Evolutionary conservation across 2,888 invertebrate genomes (phyloP), one percentile per base, ranked within the genome.

Genomic region (Lysandra bellargus): DNA sequence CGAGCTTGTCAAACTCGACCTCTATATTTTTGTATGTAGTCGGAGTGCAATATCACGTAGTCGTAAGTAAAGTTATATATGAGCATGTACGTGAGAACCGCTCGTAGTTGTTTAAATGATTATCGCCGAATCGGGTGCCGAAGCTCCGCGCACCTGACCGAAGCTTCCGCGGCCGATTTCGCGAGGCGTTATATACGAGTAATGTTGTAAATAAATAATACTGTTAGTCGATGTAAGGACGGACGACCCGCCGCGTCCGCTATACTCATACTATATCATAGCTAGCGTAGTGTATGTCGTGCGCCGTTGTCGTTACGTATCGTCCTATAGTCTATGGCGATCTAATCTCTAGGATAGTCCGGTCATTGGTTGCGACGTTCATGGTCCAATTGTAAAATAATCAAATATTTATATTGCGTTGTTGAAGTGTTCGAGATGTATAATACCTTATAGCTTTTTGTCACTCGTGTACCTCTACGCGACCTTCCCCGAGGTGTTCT

Each of bases 321-420:
- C 7, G 49, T 57, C 14, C 76, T 76, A 75, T 69, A 69, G 69
- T 69, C 69, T 69, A 37, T 49, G 44, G 44, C 23, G 44, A 75
- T 75, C 49, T 49, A 23, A n/a, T 75, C 49, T 75, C 30, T 75
- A 37, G 44, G 75, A 30, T 75, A 49, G 9, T 75, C 14, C 75
- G 23, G 75, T 30, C 14, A 57, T 76, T 53, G 76, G 30, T 76
- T 53, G 53, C 53, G 53, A 57, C 49, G 53, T 33, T 76, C 53
- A 76, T 33, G 76, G 76, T 76, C 76, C 76, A 76, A 76, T 76
- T 76, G 17, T 76, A 76, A 76, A 76, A 76, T 74, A 74, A 76
- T 76, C 76, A 57, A 76, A 76, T 76, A 76, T 76, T 76, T 76
- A 53, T 76, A 53, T 53, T 57, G 9, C 44, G 74, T 76, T 76